phyloP scores from a whole-genome alignment of 2,113 vertebrate genomes.

The Okapia johnstoni region DNA sequence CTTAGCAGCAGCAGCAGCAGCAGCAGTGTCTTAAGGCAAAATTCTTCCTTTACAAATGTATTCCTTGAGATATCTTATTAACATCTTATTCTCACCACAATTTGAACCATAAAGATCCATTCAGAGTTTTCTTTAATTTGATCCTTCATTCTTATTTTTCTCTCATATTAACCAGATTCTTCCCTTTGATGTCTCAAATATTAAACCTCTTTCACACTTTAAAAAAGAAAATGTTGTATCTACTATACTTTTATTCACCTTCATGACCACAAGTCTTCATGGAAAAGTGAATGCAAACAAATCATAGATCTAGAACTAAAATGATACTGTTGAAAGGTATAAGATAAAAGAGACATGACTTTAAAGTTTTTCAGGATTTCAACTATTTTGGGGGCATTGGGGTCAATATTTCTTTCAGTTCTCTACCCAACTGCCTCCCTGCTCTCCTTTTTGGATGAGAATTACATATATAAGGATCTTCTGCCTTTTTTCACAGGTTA shows the following conservation, averaged over 20 bases:
- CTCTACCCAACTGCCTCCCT: neutral
- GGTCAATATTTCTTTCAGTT: neutral
- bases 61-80: neutral
- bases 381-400: neutral
- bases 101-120: neutral
- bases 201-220: neutral
- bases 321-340: neutral
- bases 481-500: neutral
- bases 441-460: neutral
- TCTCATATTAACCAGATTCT: neutral
- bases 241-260: neutral
- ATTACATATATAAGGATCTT: neutral
- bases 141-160: neutral
- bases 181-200: neutral
- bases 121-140: conserved; percentile 7
- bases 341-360: neutral
- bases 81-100: neutral
- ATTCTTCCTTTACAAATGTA: neutral
- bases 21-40: neutral
- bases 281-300: neutral
- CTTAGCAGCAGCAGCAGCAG: no score
- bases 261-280: neutral
- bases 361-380: neutral
- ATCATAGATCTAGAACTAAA: neutral
- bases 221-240: neutral